Evolutionary conservation across 2,113 vertebrate species (phyloP), one percentile per base, ranked within the genome.

Genomic region (Nestor notabilis): DNA sequence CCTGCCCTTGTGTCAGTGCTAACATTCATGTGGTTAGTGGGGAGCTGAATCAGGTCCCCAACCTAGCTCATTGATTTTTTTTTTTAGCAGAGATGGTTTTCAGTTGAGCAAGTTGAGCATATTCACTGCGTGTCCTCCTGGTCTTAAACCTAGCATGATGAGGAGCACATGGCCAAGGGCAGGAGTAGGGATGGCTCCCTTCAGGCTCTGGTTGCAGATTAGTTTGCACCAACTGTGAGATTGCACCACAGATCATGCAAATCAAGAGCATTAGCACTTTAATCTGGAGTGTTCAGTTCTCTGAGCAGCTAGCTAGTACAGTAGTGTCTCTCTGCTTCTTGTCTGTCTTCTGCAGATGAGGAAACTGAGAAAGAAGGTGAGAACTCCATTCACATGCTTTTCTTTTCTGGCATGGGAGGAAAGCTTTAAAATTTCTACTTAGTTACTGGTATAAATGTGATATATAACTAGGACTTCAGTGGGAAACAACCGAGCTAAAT

Each of bases 11-110:
- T 79, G 65, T 58, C 50, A 53, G 25, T 2, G 0, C 63, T 79
- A 20, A 31, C 20, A 13, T 47, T 60, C 33, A 27, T 0, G 0
- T 52, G 47, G 17, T 47, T 44, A 39, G 0, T 12, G n/a, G 16
- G 20, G 25, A 83, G 47, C 61, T 76, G 75, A 80, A 64, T 55
- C 33, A 65, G 23, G 14, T 83, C 29, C 9, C 12, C 29, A 39
- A 9, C 25, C 24, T 39, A 52, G n/a, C 1, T 83, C 72, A 44
- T 27, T 47, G 71, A 4, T 53, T 23, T 35, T 53, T 65, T 65
- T 68, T 63, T 86, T 66, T 28, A 61, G 13, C 24, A 49, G n/a
- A 74, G 46, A 17, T 81, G 33, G 2, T 74, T 91, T 83, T 87
- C 37, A 77, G 35, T 27, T 66, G 53, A 61, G 69, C 27, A 44